These are phyloP conservation scores for Leucoptera coffeella DNA, from an alignment of 2,888 invertebrate genomes.

Conservation along the genomic window DNA sequence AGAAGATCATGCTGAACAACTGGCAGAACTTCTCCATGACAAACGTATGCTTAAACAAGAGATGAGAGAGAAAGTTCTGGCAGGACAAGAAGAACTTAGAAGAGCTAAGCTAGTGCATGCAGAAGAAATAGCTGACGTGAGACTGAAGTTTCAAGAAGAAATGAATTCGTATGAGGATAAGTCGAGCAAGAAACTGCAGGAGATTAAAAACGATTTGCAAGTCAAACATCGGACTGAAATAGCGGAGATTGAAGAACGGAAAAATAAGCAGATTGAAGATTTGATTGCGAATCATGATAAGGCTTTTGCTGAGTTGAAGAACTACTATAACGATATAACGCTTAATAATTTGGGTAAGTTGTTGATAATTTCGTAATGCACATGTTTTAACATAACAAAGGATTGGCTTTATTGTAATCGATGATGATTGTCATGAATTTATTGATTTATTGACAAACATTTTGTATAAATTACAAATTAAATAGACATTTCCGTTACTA, in stretches of 20 bases:
- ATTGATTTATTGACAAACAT: too few species aligned
- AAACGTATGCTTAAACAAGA: constrained; percentile 62
- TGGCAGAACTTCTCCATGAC: constrained; percentile 69
- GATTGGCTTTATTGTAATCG: too few species aligned
- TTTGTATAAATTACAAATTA: too few species aligned
- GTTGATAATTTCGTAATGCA: too few species aligned
- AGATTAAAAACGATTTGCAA: constrained; percentile 64
- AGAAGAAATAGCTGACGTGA: constrained; percentile 60
- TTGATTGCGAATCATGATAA: constrained; percentile 78
- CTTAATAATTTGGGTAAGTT: constrained; percentile 78
- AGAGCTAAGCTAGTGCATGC: constrained; percentile 69
- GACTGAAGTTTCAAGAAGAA: constrained; percentile 41
- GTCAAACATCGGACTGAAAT: constrained; percentile 76
- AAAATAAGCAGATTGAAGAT: constrained; percentile 79
- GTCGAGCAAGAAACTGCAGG: constrained; percentile 67
- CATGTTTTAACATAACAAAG: too few species aligned
- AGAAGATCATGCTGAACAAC: constrained; percentile 76
- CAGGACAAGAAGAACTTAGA: constrained; percentile 67
- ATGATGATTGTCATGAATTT: too few species aligned
- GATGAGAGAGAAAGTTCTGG: constrained; percentile 62
- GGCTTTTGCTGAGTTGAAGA: constrained; percentile 84
- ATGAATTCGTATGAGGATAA: constrained; percentile 47
- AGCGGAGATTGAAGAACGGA: constrained; percentile 84
- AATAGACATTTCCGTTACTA: too few species aligned
- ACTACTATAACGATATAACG: constrained; percentile 92